Base-by-base conservation (phyloP, 2,113 vertebrate species). In the Centropus bengalensis region DNA sequence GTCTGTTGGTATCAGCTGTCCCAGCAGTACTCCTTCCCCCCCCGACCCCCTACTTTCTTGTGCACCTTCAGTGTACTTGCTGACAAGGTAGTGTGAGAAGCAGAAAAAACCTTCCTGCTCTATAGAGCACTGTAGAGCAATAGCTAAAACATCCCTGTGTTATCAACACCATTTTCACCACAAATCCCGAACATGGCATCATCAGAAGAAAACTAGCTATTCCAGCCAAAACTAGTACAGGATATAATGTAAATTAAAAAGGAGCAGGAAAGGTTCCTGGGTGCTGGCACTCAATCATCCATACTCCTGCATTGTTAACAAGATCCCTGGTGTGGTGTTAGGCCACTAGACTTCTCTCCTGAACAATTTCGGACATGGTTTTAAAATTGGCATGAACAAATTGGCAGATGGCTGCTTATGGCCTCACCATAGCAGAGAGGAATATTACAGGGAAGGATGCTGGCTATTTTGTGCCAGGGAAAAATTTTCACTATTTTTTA, bases 11-110 rank as follows among this genome's bases (percentile, higher is more conserved):
- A 6, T 40, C 23, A 38, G 11, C 51, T 68, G 26, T 62, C 49
- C 74, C 0, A 0, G 0, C 23, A 38, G 7, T 76, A n/a, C 32
- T 10, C 16, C 27, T 40, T 69, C 28, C 12, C 21, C 21, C 36
- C 7, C 36, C 36, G 36, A 36, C 36, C 36, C 36, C 36, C 36
- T 36, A 12, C 0, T 10, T 73, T 24, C 56, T 76, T 20, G 47
- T 47, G 47, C 47, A 21, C 19, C 47, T 47, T 20, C 47, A 47
- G 19, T 47, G 47, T 47, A 47, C 47, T 47, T 47, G 47, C 20
- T 47, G 47, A 21, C 47, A 47, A 47, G 17, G 20, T 20, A 47
- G 47, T 47, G 47, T 20, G 19, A 47, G 47, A 47, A 47, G 20
- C 47, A 47, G 47, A 47, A 47, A 21, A 47, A 21, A 47, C 47